phyloP scores from a whole-genome alignment of 2,888 invertebrate species.

The Esperia sulphurella region DNA sequence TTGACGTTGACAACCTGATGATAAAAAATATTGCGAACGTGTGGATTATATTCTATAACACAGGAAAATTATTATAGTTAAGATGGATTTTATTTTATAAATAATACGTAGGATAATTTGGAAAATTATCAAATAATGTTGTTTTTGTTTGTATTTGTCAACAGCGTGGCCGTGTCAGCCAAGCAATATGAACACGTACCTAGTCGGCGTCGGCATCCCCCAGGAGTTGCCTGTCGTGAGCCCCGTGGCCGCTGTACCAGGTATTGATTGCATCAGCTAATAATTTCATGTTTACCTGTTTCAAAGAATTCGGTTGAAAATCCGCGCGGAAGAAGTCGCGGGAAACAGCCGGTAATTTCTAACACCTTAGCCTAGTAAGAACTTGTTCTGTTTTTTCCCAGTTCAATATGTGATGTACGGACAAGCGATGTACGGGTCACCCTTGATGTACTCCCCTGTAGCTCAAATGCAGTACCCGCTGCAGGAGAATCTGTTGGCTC shows the following conservation, averaged over 20 bases:
- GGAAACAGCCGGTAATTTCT: too few species aligned
- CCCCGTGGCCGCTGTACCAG: conserved; percentile 32
- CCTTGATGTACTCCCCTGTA: conserved; percentile 81
- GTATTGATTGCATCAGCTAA: conserved; percentile 23
- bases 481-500: not conserved
- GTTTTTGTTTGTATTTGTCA: too few species aligned
- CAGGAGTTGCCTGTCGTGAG: conserved; percentile 41
- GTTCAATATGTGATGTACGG: conserved; percentile 82
- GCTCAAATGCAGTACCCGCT: conserved; percentile 26
- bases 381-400: conserved; percentile 38
- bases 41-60: too few species aligned
- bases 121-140: too few species aligned
- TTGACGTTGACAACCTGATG: too few species aligned
- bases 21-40: too few species aligned
- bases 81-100: too few species aligned
- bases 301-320: not conserved
- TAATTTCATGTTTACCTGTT: too few species aligned
- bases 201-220: conserved; percentile 37
- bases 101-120: too few species aligned
- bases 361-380: too few species aligned
- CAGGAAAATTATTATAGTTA: too few species aligned
- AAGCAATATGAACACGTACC: conserved; percentile 33
- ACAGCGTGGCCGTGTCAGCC: conserved; percentile 25
- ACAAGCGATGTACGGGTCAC: conserved; percentile 62
- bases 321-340: too few species aligned